A percentile compares a stretch with the other conserved stretches of the same genome.
phyloP scores from a whole-genome alignment of 53 echinoderm and acorn worm genomes.

The Antedon mediterranea region DNA sequence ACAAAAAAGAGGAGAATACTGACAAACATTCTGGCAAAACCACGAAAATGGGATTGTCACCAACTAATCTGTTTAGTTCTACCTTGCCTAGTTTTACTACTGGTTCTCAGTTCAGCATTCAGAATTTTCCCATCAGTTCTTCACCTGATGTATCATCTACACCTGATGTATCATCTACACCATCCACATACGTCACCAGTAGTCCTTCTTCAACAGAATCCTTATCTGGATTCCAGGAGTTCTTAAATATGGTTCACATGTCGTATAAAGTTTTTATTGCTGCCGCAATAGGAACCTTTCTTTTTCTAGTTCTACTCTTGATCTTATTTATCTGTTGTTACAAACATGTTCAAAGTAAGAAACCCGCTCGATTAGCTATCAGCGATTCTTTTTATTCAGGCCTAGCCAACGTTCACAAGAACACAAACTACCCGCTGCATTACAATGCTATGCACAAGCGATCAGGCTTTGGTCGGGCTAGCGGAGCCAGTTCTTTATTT shows the following conservation, averaged over 20 bases:
- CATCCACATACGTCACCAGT: neutral
- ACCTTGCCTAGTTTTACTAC: too few species aligned
- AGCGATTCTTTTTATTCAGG: neutral
- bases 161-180: too few species aligned
- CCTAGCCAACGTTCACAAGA: neutral
- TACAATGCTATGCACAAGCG: neutral
- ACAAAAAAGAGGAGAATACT: neutral
- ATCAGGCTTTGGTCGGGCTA: neutral
- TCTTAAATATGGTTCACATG: neutral
- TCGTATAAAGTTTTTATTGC: neutral
- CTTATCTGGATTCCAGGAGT: neutral
- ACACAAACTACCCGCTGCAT: neutral
- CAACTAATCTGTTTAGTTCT: too few species aligned
- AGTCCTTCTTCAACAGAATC: neutral
- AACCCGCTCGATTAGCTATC: neutral
- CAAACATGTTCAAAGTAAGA: neutral
- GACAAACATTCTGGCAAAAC: neutral
- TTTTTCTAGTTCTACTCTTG: neutral
- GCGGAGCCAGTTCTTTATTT: neutral
- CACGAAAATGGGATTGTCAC: neutral
- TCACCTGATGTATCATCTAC: too few species aligned
- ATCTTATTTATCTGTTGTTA: neutral
- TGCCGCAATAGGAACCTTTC: neutral
- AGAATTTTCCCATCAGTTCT: too few species aligned
- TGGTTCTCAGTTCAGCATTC: too few species aligned